Conservation (phyloP, 2,113 vertebrate genomes). For the Centropristis striata region DNA sequence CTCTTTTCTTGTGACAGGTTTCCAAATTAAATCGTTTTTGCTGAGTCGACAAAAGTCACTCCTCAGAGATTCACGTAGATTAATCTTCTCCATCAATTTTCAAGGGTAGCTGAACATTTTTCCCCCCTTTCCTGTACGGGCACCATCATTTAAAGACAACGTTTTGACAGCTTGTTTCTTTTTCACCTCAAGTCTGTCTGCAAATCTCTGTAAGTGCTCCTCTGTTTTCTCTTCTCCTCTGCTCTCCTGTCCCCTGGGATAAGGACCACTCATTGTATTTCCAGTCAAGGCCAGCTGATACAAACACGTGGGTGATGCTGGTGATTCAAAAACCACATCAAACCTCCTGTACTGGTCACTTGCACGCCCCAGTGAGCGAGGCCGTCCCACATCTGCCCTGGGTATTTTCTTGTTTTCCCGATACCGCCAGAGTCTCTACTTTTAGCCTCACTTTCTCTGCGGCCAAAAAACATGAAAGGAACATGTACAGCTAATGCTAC, state of each 20-base stretch:
- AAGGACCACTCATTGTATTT: constrained; percentile 62
- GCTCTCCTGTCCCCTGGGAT: constrained; percentile 52
- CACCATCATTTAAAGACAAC: constrained; percentile 39
- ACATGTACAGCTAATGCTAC: constrained; percentile 71
- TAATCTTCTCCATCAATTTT: constrained; percentile 6
- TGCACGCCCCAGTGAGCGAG: background rate
- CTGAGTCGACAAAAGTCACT: constrained; percentile 2
- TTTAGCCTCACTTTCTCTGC: constrained; percentile 72
- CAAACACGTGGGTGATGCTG: constrained; percentile 36
- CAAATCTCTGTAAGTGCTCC: constrained; percentile 50
- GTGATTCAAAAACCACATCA: constrained; percentile 71
- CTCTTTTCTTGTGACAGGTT: too few relatives aligned
- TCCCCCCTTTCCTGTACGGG: background rate
- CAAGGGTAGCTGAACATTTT: background rate
- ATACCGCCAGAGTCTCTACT: constrained; percentile 47
- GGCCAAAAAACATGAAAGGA: constrained; percentile 77
- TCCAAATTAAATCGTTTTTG: background rate
- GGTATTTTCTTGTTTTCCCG: constrained; percentile 43
- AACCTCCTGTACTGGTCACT: constrained; percentile 50
- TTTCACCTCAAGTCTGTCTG: constrained; percentile 27
- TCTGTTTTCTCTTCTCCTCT: constrained; percentile 45
- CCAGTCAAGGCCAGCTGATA: constrained; percentile 64
- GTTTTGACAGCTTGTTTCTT: constrained; percentile 49
- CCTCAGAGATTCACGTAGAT: background rate
- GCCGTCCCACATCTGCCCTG: constrained; percentile 51